Evolutionary conservation across 2,888 invertebrate genomes (phyloP), one percentile per base, ranked within the genome.

Genomic region (Strigamia maritima): DNA sequence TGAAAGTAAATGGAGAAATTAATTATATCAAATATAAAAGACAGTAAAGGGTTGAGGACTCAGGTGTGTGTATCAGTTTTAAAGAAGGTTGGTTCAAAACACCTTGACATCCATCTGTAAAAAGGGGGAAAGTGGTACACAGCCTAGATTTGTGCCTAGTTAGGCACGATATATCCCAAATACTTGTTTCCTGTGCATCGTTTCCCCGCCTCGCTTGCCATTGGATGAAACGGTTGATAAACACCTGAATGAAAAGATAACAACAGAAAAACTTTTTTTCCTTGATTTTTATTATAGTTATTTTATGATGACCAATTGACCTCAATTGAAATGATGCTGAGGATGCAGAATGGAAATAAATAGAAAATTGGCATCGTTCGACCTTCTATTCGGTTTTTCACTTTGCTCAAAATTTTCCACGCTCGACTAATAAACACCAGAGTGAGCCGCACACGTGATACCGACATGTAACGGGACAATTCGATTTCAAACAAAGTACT

Each of bases 191-290:
- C 60, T 60, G 60, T 22, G 60, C 60, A 60, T 60, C 60, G 60
- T 60, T 60, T 60, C 60, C 24, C 60, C 60, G 60, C 60, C 60
- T 60, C 44, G 44, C 7, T 60, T 12, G 60, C 60, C 60, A 60
- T 60, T 60, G 60, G 60, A 60, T 60, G 60, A 6, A 60, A 60
- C 60, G 60, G 22, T 60, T 60, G 60, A 60, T 60, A 60, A 60
- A 60, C 60, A 60, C 60, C 60, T 60, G 60, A 60, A 60, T 60
- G 60, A 60, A 60, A 60, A 60, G 60, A 60, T 60, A 60, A 60
- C 60, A 60, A 24, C 19, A 6, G 60, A 35, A 35, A 35, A 35
- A 24, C 12, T 60, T 60, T 60, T 60, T 60, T 60, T 60, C 60
- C 60, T 60, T 60, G 60, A 16, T 60, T 60, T 44, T 60, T 60